phyloP scores from a whole-genome alignment of 2,113 vertebrate species.

The Carassius gibelio region DNA sequence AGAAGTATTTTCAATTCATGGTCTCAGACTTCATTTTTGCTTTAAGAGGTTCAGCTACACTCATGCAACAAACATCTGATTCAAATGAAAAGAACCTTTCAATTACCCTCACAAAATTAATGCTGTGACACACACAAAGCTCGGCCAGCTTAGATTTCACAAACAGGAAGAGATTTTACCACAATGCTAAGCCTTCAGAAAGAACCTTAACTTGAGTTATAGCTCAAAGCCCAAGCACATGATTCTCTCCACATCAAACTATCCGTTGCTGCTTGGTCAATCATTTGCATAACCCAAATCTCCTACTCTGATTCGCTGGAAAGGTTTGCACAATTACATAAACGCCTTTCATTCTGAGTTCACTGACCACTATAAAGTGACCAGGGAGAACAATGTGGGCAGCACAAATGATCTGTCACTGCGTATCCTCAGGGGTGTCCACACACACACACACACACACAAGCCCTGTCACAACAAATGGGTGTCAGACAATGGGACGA shows the following conservation, averaged over 20 bases:
- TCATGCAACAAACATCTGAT: conserved; percentile 1
- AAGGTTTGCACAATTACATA: conserved; percentile 46
- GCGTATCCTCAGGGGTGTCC: conserved; percentile 10
- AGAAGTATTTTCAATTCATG: background rate
- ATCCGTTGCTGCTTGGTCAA: background rate
- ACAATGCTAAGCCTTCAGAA: conserved; percentile 21
- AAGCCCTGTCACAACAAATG: conserved; percentile 36
- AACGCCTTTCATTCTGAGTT: conserved; percentile 33
- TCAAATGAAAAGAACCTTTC: background rate
- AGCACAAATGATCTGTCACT: conserved; percentile 33
- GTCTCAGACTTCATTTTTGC: background rate
- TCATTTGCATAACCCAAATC: conserved; percentile 24
- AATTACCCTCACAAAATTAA: background rate
- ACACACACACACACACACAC: conserved; percentile 23
- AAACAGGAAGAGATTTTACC: conserved; percentile 31
- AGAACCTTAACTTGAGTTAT: background rate
- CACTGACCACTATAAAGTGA: conserved; percentile 33
- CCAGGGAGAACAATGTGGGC: conserved; percentile 37
- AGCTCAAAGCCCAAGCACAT: conserved; percentile 46
- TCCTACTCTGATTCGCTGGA: background rate
- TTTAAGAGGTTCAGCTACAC: background rate
- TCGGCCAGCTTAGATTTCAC: conserved; percentile 12
- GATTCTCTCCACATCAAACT: conserved; percentile 30
- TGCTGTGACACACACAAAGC: background rate
- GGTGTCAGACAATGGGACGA: conserved; percentile 29